These are phyloP conservation scores for Drosophila repletoides DNA, from an alignment of 1,140 invertebrate species.

Conservation along the genomic window DNA sequence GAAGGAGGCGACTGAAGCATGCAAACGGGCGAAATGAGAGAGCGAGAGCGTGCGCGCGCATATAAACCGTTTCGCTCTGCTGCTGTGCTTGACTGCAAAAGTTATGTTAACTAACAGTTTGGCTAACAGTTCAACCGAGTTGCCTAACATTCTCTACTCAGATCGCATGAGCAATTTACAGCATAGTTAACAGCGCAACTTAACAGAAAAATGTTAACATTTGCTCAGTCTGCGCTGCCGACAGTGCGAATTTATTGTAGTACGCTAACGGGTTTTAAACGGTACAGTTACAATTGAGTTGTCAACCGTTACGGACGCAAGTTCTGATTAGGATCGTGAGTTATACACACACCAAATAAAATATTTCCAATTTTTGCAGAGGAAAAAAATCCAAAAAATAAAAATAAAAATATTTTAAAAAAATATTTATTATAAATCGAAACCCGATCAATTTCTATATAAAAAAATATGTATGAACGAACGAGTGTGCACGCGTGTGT, in stretches of 20 bases:
- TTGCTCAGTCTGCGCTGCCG: constrained; percentile 27
- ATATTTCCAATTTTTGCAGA: constrained; percentile 27
- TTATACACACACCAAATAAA: constrained; percentile 41
- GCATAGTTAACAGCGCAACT: too few relatives aligned
- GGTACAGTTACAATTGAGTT: constrained; percentile 66
- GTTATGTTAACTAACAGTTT: constrained; percentile 15
- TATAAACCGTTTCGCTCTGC: constrained; percentile 28
- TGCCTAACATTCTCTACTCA: background rate
- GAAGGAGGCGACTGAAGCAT: background rate
- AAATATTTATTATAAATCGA: constrained; percentile 61
- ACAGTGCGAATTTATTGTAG: constrained; percentile 40
- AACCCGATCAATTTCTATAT: constrained; percentile 52
- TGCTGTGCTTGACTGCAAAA: constrained; percentile 10
- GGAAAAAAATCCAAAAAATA: constrained; percentile 31
- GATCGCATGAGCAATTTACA: constrained; percentile 33
- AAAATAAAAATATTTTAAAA: constrained; percentile 48
- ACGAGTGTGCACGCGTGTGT: constrained; percentile 76
- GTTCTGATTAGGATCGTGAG: constrained; percentile 72
- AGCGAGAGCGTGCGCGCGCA: constrained; percentile 25
- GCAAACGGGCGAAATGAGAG: constrained; percentile 10
- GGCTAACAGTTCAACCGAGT: constrained; percentile 24
- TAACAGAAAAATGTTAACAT: constrained; percentile 23
- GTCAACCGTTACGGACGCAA: constrained; percentile 77
- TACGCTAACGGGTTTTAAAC: constrained; percentile 48
- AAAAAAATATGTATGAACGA: constrained; percentile 58